Evolutionary conservation across 2,888 invertebrate species (phyloP), one percentile per base, ranked within the genome.

Genomic region (Harpagoxenus sublaevis): DNA sequence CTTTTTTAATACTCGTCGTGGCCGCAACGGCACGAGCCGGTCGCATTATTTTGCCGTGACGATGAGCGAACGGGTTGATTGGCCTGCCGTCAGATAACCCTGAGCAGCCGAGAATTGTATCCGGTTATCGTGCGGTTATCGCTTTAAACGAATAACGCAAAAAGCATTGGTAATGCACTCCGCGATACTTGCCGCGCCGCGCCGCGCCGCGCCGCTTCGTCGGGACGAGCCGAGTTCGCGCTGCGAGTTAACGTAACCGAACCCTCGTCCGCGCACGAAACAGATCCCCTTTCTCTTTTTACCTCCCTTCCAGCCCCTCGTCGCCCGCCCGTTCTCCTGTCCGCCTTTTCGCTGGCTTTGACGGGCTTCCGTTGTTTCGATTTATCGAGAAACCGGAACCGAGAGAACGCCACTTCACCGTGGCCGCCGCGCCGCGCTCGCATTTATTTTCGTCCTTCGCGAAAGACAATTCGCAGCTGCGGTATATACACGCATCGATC

Each of bases 321-420:
- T 79, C 85, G 9, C 39, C 53, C 28, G 23, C 15, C 39, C 51
- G n/a, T 42, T 68, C 82, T 71, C 62, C 51, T 42, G 23, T 68
- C 63, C 71, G 60, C 75, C 39, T 65, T 78, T 73, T 82, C 77
- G 57, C 45, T 28, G 42, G 68, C 57, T 84, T 79, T 66, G 51
- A 81, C 87, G 86, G 90, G 92, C 89, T 91, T 92, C 92, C 92
- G 94, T 81, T 81, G 93, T 94, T 94, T 93, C 94, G 94, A 94
- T 95, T 95, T 94, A 94, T 93, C 94, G 94, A 94, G 94, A 94
- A 94, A 95, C 95, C 94, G 95, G 94, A 95, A 94, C 93, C 89
- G 90, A 81, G 60, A 23, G 23, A 81, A 81, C 57, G 60, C 68
- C 68, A 28, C 35, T 63, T 62, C 31, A 51, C 60, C 42, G 53